Evolutionary conservation across 2,113 vertebrate genomes (phyloP).

Genomic region (Brachyhypopomus occidentalis): DNA sequence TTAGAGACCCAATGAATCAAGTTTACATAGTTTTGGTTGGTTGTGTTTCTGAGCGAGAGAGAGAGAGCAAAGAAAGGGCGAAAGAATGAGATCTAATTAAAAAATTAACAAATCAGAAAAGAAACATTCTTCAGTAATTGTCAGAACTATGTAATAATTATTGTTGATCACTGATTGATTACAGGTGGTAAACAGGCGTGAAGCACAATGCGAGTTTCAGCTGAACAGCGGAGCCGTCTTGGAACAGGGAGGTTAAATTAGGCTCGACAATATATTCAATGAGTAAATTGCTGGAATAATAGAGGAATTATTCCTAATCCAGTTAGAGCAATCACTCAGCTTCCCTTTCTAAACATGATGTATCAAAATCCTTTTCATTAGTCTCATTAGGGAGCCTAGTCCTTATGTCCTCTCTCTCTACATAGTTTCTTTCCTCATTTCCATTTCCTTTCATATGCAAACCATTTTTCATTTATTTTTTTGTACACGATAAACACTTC

Average conservation of each 20-base stretch:
- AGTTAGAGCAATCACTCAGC: constrained; percentile 43
- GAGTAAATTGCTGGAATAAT: constrained; percentile 45
- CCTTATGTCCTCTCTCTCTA: not conserved
- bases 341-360: constrained; percentile 33
- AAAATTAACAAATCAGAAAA: constrained; percentile 9
- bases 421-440: not conserved
- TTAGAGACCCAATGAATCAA: not conserved
- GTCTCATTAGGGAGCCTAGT: constrained; percentile 31
- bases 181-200: not conserved
- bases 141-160: constrained; percentile 24
- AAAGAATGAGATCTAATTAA: not conserved
- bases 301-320: constrained; percentile 47
- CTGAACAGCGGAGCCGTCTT: constrained; percentile 23
- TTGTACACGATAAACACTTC: not conserved
- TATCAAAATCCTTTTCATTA: constrained; percentile 46
- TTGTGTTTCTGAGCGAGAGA: no score
- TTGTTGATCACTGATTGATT: constrained; percentile 18
- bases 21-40: no score
- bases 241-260: constrained; percentile 39
- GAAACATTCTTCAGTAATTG: constrained; percentile 8
- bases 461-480: not conserved
- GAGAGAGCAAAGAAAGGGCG: not conserved
- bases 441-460: constrained; percentile 2
- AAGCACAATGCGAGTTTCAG: constrained; percentile 2
- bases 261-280: constrained; percentile 38